Evolutionary conservation across 2,113 vertebrate genomes (phyloP).

Genomic region (Mola mola): DNA sequence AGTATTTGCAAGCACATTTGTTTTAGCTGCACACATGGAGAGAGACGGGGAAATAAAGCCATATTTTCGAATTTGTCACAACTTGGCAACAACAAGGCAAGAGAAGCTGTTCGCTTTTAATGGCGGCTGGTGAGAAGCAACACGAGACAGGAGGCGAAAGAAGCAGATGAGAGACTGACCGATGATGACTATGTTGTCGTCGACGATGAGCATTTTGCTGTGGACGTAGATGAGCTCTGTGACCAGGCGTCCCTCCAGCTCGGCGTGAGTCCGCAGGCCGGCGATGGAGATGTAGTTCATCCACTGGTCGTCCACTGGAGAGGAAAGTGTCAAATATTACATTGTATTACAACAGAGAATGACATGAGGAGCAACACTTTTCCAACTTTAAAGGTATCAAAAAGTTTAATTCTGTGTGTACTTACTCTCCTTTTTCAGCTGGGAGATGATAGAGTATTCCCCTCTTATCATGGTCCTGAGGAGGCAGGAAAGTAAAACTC

Average conservation of each 20-base stretch:
- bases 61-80: too few species aligned
- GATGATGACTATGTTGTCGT: conserved; percentile 96
- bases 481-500: neutral
- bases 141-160: neutral
- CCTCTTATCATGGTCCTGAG: conserved; percentile 94
- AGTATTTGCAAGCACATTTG: neutral
- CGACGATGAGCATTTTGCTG: conserved; percentile 96
- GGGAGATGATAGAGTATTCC: conserved; percentile 93
- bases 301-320: conserved; percentile 94
- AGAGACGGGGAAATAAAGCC: conserved; percentile 1
- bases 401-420: neutral
- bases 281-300: conserved; percentile 98
- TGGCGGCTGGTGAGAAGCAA: conserved; percentile 8
- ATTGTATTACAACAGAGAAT: neutral
- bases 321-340: too few species aligned
- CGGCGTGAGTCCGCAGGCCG: conserved; percentile 92
- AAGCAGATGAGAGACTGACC: conserved; percentile 81
- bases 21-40: conserved; percentile 23
- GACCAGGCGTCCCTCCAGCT: conserved; percentile 91
- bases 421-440: conserved; percentile 91
- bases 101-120: conserved; percentile 3
- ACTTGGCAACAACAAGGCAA: conserved; percentile 6
- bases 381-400: neutral
- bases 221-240: conserved; percentile 98
- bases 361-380: neutral